Evolutionary conservation across 2,888 invertebrate species (phyloP).

Genomic region (Seira ritae): DNA sequence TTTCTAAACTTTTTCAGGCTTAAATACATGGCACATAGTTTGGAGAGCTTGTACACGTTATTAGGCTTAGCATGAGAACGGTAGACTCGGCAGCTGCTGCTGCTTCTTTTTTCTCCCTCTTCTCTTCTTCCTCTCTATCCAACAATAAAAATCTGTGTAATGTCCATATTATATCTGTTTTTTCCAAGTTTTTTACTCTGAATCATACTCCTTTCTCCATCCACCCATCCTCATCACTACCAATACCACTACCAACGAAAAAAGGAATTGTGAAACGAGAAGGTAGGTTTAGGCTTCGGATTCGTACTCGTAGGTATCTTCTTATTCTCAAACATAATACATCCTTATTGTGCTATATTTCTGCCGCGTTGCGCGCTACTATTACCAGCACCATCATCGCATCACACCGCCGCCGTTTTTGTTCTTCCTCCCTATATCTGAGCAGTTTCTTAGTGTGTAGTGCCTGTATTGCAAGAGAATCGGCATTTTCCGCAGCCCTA

Average conservation of each 20-base stretch:
- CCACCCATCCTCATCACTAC: background rate
- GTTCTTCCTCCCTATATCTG: background rate
- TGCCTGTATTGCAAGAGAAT: constrained; percentile 6
- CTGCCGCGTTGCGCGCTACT: constrained; percentile 5
- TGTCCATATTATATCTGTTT: constrained; percentile 19
- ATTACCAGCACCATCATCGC: background rate
- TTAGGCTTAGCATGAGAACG: constrained; percentile 61
- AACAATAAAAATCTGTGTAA: constrained; percentile 6
- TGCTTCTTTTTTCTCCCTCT: constrained; percentile 39
- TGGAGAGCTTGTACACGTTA: constrained; percentile 54
- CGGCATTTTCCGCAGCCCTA: background rate
- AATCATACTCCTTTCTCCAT: constrained; percentile 20
- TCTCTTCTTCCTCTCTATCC: constrained; percentile 25
- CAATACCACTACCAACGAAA: constrained; percentile 17
- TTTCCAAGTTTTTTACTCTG: constrained; percentile 11
- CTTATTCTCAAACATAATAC: background rate
- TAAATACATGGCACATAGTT: constrained; percentile 62
- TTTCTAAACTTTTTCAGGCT: constrained; percentile 21
- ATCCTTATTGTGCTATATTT: constrained; percentile 15
- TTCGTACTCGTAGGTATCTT: background rate
- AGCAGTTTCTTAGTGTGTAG: constrained; percentile 4
- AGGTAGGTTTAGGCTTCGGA: constrained; percentile 22
- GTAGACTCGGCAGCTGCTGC: constrained; percentile 61
- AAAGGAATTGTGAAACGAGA: constrained; percentile 14
- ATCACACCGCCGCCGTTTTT: background rate